Evolutionary conservation across 2,888 invertebrate genomes (phyloP), one percentile per base, ranked within the genome.

Genomic region (Brachyopa scutellaris): DNA sequence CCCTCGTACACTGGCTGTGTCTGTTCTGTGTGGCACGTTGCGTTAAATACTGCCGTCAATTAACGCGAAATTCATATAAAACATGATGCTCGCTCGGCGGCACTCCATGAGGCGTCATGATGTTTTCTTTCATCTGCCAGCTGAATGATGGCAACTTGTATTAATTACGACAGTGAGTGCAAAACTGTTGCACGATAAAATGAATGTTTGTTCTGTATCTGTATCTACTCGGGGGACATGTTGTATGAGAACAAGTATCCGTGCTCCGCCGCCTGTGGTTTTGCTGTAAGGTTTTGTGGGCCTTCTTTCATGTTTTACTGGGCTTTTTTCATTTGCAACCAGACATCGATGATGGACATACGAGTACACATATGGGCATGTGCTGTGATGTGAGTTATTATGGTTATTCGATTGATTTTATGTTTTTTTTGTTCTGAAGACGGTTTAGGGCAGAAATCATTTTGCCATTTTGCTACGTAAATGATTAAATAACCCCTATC

Each of bases 41-140:
- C 76, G 62, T 76, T 80, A 64, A 80, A 80, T 76, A 49, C 61
- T 69, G 76, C 55, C 80, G 76, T 80, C 80, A 80, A 80, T 80
- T 80, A 80, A 80, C 62, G 76, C 69, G 36, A 69, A 64, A 51
- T 69, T 76, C 76, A 80, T 76, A 80, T 62, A 80, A 61, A 69
- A 62, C 73, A 80, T 76, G 76, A 59, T 67, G 67, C 49, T 57
- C 42, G 26, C 26, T 5, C 6, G 26, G 26, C 4, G 6, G 31
- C 45, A 61, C 72, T 33, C 13, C 15, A 23, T 47, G 31, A 73
- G 73, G 15, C 55, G 55, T 45, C 67, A 36, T 80, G 67, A 76
- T 62, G 69, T 62, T 80, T 76, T 76, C 80, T 80, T 80, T 80
- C 80, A 80, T 80, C 76, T 80, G 69, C 57, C 36, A 51, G 19